Conservation (phyloP, 37 sponge, comb jelly and placozoan genomes). For the Ianthella basta region DNA sequence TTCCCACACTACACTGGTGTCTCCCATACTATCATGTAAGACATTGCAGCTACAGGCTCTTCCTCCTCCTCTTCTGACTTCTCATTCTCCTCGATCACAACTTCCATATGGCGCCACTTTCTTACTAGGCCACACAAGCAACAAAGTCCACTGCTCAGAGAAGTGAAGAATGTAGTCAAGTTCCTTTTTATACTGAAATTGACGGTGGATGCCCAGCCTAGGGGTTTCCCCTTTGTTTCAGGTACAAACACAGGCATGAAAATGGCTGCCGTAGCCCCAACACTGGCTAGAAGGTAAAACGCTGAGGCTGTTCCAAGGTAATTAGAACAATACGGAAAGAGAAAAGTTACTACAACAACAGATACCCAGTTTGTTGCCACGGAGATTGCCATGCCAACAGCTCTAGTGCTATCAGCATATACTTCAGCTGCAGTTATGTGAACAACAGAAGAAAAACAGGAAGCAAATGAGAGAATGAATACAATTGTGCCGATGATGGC, state of each 20-base stretch:
- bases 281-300: not conserved
- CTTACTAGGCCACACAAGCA: no score
- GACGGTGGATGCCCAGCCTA: not conserved
- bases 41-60: no score
- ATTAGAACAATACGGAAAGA: not conserved
- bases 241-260: not conserved
- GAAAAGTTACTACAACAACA: not conserved
- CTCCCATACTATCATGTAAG: not conserved
- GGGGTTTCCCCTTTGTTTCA: not conserved
- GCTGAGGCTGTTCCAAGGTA: not conserved
- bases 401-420: not conserved
- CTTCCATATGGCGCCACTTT: no score
- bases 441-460: not conserved
- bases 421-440: not conserved
- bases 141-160: no score
- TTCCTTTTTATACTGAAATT: not conserved
- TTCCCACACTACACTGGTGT: not conserved
- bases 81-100: no score
- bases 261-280: not conserved
- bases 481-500: not conserved
- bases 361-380: conserved; percentile 7
- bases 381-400: not conserved
- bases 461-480: not conserved
- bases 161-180: not conserved
- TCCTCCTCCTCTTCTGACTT: no score